phyloP scores from a whole-genome alignment of 2,113 vertebrate species.

The Dipodomys merriami region DNA sequence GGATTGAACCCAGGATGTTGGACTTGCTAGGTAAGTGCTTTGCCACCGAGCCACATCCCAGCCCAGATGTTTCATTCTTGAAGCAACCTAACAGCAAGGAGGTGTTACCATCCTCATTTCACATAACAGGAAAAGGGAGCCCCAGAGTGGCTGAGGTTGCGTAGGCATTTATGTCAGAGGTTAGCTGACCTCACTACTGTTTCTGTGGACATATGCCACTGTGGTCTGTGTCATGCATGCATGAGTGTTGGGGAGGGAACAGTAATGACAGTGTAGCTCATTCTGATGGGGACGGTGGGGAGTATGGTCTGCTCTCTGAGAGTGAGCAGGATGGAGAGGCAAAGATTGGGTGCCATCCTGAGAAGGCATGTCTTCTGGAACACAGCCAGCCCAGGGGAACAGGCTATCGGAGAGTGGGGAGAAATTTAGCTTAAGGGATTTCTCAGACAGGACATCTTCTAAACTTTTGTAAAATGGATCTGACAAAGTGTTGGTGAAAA shows the following conservation, averaged over 20 bases:
- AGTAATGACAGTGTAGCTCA: not conserved
- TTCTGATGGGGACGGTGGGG: not conserved
- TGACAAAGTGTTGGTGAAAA: not conserved
- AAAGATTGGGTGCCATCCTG: no score
- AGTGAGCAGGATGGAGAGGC: not conserved
- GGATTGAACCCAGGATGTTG: no score
- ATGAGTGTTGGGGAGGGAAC: not conserved
- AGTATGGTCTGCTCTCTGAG: no score
- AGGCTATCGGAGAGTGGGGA: no score
- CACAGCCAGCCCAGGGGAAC: no score
- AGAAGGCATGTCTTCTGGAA: no score
- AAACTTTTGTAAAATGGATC: slow-evolving; percentile 36
- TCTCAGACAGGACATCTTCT: not conserved
- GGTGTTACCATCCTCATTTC: not conserved
- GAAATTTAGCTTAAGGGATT: not conserved
- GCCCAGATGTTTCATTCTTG: not conserved
- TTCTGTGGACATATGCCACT: not conserved
- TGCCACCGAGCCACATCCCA: no score
- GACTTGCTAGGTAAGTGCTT: no score
- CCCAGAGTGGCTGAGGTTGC: not conserved
- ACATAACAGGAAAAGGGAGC: not conserved
- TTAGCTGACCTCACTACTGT: not conserved
- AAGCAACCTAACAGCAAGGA: not conserved
- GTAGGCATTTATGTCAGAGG: not conserved
- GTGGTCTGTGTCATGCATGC: not conserved